Conservation (phyloP, 1,140 invertebrate species). For the Phenacoccus solenopsis region DNA sequence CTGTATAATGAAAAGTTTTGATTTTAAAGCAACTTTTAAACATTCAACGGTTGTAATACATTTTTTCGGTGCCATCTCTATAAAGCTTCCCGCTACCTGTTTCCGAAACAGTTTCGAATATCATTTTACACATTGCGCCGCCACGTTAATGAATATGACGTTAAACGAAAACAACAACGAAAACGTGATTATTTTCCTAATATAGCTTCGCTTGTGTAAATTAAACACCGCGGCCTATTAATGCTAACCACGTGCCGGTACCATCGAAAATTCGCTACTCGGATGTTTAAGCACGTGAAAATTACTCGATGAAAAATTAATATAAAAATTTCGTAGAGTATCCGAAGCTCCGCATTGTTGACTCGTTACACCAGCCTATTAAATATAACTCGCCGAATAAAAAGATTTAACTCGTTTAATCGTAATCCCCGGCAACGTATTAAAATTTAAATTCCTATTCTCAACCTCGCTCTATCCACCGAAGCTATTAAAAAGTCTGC, state of each 20-base stretch:
- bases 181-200: not conserved
- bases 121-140: not conserved
- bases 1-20: not conserved
- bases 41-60: constrained; percentile 1
- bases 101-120: not conserved
- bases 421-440: not conserved
- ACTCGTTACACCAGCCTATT: not conserved
- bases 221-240: not conserved
- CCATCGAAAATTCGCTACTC: not conserved
- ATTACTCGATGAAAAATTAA: too few relatives aligned
- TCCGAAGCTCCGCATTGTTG: not conserved
- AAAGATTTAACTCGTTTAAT: not conserved
- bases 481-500: not conserved
- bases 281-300: not conserved
- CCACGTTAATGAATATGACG: not conserved
- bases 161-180: not conserved
- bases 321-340: too few relatives aligned
- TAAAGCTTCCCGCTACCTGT: not conserved
- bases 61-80: not conserved
- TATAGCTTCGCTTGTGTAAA: not conserved
- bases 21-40: not conserved
- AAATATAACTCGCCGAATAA: not conserved
- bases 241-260: not conserved
- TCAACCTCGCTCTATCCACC: not conserved
- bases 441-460: not conserved